Conservation (phyloP, 2,113 vertebrate genomes). For the Catagonus wagneri region DNA sequence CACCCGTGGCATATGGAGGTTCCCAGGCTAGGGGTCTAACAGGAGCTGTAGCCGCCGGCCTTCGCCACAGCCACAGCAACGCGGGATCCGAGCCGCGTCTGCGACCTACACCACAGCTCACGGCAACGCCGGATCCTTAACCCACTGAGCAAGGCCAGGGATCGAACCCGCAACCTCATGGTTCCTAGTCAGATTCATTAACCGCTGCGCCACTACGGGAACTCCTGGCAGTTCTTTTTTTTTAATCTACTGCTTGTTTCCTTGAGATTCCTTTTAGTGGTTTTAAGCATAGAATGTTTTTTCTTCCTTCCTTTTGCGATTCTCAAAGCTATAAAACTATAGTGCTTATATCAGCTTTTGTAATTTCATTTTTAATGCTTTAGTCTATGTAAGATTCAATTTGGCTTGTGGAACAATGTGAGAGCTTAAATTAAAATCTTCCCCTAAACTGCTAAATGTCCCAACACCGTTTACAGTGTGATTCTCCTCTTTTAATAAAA, state of each 20-base stretch:
- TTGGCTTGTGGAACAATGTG: neutral
- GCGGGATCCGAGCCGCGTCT: too few relatives aligned
- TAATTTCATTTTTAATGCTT: neutral
- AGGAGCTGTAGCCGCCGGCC: too few relatives aligned
- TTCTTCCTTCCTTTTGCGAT: neutral
- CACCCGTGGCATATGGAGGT: too few relatives aligned
- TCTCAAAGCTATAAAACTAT: slow-evolving; percentile 27
- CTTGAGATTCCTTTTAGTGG: slow-evolving; percentile 7
- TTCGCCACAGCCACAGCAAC: too few relatives aligned
- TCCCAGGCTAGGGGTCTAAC: too few relatives aligned
- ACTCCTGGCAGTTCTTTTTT: slow-evolving; percentile 37
- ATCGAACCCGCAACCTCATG: too few relatives aligned
- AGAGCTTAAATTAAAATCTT: neutral
- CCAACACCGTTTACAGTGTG: neutral
- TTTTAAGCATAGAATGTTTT: slow-evolving; percentile 11
- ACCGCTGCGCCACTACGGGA: too few relatives aligned
- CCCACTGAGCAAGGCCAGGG: too few relatives aligned
- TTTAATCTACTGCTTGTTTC: neutral
- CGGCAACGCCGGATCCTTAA: too few relatives aligned
- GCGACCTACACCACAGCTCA: too few relatives aligned
- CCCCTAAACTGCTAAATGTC: neutral
- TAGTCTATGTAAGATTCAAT: neutral
- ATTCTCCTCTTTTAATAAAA: neutral
- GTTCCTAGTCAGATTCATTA: too few relatives aligned
- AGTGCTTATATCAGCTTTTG: slow-evolving; percentile 27